Percentiles rank a stretch among this genome's conserved stretches.
These are phyloP conservation scores for Lepidochrysops patricia DNA, from an alignment of 2,888 invertebrate genomes.

Conservation along the genomic window DNA sequence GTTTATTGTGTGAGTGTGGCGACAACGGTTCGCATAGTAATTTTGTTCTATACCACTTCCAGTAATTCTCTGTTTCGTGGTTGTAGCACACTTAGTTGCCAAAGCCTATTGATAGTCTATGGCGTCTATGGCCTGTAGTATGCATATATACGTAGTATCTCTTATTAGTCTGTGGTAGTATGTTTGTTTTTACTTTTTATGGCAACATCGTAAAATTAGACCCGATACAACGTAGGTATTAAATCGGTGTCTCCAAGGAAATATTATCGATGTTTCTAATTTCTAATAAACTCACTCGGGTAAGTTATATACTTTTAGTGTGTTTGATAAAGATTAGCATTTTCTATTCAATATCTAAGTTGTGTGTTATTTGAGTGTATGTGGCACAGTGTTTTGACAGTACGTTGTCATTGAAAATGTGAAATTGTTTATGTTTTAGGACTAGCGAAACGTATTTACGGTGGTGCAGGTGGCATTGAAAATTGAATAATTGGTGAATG, in stretches of 20 bases:
- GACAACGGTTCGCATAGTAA: no score
- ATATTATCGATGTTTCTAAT: constrained; percentile 62
- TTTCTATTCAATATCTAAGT: constrained; percentile 16
- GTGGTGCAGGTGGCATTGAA: constrained; percentile 11
- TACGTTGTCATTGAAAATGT: constrained; percentile 53
- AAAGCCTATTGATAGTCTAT: constrained; percentile 11
- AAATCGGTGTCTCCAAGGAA: constrained; percentile 72
- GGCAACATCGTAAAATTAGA: constrained; percentile 42
- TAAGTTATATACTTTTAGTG: constrained; percentile 25
- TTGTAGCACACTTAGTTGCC: no score
- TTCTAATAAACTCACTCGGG: constrained; percentile 34
- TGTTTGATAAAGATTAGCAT: not conserved
- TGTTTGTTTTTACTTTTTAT: no score
- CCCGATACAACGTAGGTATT: constrained; percentile 60
- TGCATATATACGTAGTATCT: no score
- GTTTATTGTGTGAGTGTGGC: no score
- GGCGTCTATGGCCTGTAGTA: not conserved
- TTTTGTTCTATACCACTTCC: no score
- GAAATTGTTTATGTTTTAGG: constrained; percentile 68
- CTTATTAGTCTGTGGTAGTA: no score
- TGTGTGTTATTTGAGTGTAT: constrained; percentile 35
- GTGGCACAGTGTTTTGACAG: constrained; percentile 71
- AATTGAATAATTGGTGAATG: constrained; percentile 13
- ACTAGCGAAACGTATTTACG: constrained; percentile 34
- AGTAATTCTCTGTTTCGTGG: no score